A percentile compares a stretch with the other conserved stretches of the same genome.
Conservation (phyloP, 2,113 vertebrate species). For the Ranitomeya imitator region DNA sequence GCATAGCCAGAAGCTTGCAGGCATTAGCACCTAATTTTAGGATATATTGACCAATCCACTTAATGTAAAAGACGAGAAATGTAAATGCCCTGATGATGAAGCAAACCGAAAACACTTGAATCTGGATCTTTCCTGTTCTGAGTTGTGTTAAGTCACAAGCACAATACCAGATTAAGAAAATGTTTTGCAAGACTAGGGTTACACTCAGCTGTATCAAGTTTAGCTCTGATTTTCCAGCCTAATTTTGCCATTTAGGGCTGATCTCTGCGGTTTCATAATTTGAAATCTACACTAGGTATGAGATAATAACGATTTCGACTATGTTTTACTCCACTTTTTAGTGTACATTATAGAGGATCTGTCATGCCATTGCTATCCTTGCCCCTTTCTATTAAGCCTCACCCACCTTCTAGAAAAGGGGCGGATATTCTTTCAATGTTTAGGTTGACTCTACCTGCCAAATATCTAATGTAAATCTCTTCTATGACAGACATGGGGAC, state of each 20-base stretch:
- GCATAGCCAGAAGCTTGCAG: slow-evolving; percentile 18
- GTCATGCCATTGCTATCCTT: no score
- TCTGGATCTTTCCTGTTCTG: slow-evolving; percentile 33
- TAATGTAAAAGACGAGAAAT: not conserved
- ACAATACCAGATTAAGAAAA: not conserved
- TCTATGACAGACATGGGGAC: no score
- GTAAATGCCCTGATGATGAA: not conserved
- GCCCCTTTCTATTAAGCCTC: no score
- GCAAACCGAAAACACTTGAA: not conserved
- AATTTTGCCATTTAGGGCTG: not conserved
- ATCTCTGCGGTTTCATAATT: no score
- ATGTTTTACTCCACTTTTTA: no score
- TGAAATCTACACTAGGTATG: no score
- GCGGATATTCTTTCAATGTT: no score
- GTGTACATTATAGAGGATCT: no score
- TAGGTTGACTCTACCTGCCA: no score
- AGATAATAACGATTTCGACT: no score
- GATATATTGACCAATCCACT: slow-evolving; percentile 30
- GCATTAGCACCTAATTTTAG: slow-evolving; percentile 47
- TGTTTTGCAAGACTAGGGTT: not conserved
- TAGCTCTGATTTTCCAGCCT: not conserved
- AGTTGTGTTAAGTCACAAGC: slow-evolving; percentile 19
- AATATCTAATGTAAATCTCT: no score
- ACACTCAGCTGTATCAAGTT: not conserved
- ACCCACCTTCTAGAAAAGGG: no score